These are phyloP conservation scores for Plebejus anna DNA, from an alignment of 2,888 invertebrate species.

Conservation along the genomic window DNA sequence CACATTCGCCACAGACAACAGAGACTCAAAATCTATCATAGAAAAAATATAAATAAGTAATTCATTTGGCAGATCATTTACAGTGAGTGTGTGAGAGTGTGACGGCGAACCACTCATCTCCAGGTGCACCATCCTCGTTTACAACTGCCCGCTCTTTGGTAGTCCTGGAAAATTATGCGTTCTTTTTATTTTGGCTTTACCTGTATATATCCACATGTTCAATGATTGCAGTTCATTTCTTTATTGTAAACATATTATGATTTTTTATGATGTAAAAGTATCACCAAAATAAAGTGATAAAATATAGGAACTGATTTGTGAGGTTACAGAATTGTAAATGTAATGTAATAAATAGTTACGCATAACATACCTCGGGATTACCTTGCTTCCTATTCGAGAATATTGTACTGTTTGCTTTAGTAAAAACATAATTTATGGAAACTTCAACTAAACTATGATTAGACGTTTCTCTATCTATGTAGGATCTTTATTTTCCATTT, in stretches of 20 bases:
- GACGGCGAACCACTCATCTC: slow-evolving; percentile 64
- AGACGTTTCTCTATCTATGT: slow-evolving; percentile 47
- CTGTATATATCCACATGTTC: neutral
- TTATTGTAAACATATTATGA: neutral
- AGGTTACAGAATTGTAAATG: slow-evolving; percentile 6
- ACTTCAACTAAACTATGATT: slow-evolving; percentile 50
- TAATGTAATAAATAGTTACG: slow-evolving; percentile 36
- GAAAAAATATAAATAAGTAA: slow-evolving; percentile 76
- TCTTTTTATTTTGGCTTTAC: neutral
- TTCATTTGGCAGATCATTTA: slow-evolving; percentile 77
- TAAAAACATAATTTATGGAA: slow-evolving; percentile 73
- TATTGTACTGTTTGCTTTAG: slow-evolving; percentile 65
- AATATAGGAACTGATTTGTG: neutral
- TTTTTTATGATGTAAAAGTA: neutral
- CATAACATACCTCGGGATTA: slow-evolving; percentile 61
- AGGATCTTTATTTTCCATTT: slow-evolving; percentile 45
- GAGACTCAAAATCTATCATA: slow-evolving; percentile 75
- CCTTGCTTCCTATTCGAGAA: slow-evolving; percentile 63
- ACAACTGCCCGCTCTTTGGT: slow-evolving; percentile 46
- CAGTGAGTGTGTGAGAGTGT: slow-evolving; percentile 55
- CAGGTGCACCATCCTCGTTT: slow-evolving; percentile 69
- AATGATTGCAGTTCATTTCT: neutral
- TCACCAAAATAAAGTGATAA: neutral
- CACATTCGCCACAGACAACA: slow-evolving; percentile 70
- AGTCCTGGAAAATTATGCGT: slow-evolving; percentile 50